phyloP scores from a whole-genome alignment of 1,140 invertebrate genomes.

The Chrysomallon squamiferum region DNA sequence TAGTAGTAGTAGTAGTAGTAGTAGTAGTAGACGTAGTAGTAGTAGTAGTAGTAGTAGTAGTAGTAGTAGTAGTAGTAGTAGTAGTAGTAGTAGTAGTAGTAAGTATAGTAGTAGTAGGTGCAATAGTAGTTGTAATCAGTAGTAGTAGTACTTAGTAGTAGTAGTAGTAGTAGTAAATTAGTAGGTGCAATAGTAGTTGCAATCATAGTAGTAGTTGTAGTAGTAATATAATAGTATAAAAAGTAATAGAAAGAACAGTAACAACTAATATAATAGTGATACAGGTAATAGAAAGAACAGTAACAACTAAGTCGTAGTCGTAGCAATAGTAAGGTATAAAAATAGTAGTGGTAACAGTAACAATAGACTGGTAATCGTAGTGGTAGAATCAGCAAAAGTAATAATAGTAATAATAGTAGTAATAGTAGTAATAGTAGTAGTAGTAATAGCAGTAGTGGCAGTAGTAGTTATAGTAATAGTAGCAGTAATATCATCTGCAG shows the following conservation, averaged over 20 bases:
- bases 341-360: neutral
- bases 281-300: too few relatives aligned
- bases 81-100: constrained; percentile 7
- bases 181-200: neutral
- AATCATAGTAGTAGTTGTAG: neutral
- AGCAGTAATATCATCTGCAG: neutral
- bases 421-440: neutral
- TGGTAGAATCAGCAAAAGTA: neutral
- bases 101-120: neutral
- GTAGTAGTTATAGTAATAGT: neutral
- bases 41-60: constrained; percentile 5
- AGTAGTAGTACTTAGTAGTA: neutral
- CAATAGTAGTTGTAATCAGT: neutral
- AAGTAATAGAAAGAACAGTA: neutral
- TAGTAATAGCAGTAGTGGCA: neutral
- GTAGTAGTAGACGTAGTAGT: neutral
- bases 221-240: neutral
- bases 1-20: constrained; percentile 5
- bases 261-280: neutral
- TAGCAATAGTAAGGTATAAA: neutral
- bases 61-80: constrained; percentile 8
- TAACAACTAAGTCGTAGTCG: neutral
- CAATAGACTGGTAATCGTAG: neutral
- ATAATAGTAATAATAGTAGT: neutral
- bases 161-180: constrained; percentile 2